Percentiles rank a stretch among this genome's conserved stretches.
phyloP scores from a whole-genome alignment of 2,888 invertebrate genomes.

The Galerucella nymphaeae region DNA sequence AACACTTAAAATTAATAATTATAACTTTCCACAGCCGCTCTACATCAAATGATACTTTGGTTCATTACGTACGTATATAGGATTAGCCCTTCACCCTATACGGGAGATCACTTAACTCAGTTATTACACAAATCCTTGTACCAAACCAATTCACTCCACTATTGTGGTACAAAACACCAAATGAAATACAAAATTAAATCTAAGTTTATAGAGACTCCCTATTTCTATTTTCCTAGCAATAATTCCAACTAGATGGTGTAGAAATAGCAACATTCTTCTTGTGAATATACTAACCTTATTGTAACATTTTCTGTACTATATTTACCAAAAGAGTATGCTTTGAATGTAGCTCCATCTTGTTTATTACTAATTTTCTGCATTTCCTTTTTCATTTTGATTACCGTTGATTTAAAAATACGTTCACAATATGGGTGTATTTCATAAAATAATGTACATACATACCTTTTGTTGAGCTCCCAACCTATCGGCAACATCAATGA shows the following conservation, averaged over 20 bases:
- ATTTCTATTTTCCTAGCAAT: background rate
- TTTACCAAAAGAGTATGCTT: too few species aligned
- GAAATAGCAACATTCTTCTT: background rate
- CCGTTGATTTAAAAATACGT: too few species aligned
- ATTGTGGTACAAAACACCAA: conserved; percentile 5
- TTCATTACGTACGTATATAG: conserved; percentile 53
- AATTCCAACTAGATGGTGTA: background rate
- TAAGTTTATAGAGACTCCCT: background rate
- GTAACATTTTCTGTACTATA: too few species aligned
- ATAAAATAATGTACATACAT: too few species aligned
- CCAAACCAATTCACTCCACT: conserved; percentile 51
- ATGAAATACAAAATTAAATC: conserved; percentile 10
- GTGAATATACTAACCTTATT: too few species aligned
- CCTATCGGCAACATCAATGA: too few species aligned
- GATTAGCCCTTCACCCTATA: conserved; percentile 55
- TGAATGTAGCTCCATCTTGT: too few species aligned
- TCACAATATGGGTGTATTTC: too few species aligned
- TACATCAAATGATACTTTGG: conserved; percentile 42
- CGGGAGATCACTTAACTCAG: conserved; percentile 61
- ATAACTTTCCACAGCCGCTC: background rate
- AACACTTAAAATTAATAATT: background rate
- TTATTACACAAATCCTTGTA: conserved; percentile 30
- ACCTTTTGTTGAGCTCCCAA: too few species aligned
- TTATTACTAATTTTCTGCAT: too few species aligned
- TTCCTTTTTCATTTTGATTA: too few species aligned